These are phyloP conservation scores for Phragmatobia fuliginosa DNA, from an alignment of 2,888 invertebrate species.

Conservation along the genomic window DNA sequence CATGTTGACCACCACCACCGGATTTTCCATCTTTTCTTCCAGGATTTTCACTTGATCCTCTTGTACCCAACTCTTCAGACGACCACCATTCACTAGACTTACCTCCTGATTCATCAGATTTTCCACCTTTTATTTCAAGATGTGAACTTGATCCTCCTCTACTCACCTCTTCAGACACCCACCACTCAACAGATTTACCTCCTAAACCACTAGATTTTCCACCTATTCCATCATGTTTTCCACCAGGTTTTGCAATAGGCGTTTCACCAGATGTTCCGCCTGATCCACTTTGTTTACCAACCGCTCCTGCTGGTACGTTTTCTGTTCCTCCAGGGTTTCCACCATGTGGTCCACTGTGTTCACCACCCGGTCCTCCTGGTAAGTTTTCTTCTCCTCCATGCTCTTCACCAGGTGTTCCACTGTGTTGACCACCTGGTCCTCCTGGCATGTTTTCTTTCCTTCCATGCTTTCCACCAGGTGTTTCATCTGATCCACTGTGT, in stretches of 20 bases:
- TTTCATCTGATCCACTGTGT: background rate
- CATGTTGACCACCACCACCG: background rate
- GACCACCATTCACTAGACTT: background rate
- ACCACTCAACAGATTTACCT: background rate
- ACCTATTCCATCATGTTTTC: background rate
- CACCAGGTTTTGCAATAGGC: background rate
- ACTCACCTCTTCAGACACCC: background rate
- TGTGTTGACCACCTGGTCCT: too few species aligned
- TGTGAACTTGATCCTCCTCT: background rate
- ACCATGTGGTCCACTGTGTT: background rate
- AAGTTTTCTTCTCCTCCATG: background rate
- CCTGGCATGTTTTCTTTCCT: too few species aligned
- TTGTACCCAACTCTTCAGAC: background rate
- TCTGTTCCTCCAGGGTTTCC: too few species aligned
- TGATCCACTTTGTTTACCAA: background rate
- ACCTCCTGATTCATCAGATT: too few species aligned
- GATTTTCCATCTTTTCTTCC: background rate
- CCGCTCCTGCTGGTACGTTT: too few species aligned
- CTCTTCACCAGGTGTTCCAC: too few species aligned
- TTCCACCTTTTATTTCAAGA: background rate
- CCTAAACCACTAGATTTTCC: background rate
- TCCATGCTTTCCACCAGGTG: background rate
- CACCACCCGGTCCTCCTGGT: background rate
- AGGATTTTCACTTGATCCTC: background rate
- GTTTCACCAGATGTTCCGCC: background rate